A percentile compares a stretch with the other conserved stretches of the same genome.
Evolutionary conservation across 2,888 invertebrate genomes (phyloP).

Genomic region (Perizoma flavofasciatum): DNA sequence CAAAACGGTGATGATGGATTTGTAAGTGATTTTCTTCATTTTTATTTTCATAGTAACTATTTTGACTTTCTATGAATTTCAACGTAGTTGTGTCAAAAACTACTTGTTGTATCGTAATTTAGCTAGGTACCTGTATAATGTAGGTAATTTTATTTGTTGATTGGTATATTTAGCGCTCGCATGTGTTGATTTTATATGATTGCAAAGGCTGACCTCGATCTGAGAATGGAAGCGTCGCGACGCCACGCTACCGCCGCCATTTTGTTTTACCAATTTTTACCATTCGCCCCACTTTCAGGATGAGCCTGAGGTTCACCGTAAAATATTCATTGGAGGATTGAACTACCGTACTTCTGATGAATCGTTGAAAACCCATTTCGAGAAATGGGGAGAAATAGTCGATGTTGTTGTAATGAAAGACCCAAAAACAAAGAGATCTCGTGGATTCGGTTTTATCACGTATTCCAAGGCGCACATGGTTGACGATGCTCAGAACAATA

Average conservation of each 20-base stretch:
- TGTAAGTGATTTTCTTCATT: slow-evolving; percentile 59
- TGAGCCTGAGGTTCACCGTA: slow-evolving; percentile 94
- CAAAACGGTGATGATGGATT: slow-evolving; percentile 79
- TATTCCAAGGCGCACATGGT: slow-evolving; percentile 97
- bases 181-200: neutral
- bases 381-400: slow-evolving; percentile 98
- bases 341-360: slow-evolving; percentile 98
- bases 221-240: slow-evolving; percentile 9
- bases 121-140: neutral
- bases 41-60: neutral
- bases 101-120: neutral
- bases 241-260: slow-evolving; percentile 67
- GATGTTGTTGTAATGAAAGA: slow-evolving; percentile 99
- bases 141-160: neutral
- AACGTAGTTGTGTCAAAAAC: neutral
- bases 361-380: slow-evolving; percentile 96
- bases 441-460: slow-evolving; percentile 99
- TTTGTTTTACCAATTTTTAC: slow-evolving; percentile 67
- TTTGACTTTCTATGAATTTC: neutral
- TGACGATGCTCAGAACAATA: slow-evolving; percentile 95
- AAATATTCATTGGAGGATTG: slow-evolving; percentile 97
- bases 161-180: neutral
- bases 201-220: slow-evolving; percentile 4
- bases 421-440: slow-evolving; percentile 95
- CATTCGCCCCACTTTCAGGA: slow-evolving; percentile 76